A percentile compares a stretch with the other conserved stretches of the same genome.
Evolutionary conservation across 2,888 invertebrate species (phyloP).

Genomic region (Dendrolimus houi): DNA sequence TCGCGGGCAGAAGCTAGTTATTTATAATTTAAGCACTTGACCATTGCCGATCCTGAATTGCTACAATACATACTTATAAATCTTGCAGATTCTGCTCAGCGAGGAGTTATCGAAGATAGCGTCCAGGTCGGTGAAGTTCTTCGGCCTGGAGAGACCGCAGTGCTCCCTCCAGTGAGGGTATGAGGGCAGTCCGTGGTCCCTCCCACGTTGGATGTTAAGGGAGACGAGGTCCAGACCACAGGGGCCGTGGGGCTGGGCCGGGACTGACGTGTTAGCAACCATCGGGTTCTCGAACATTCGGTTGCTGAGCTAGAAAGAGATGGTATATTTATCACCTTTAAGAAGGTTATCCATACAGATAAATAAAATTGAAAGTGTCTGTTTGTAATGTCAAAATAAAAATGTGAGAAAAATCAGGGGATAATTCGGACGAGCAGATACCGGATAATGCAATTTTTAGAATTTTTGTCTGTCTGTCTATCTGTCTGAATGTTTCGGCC

Average conservation of each 20-base stretch:
- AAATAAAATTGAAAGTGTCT: too few relatives aligned
- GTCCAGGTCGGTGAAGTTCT: slow-evolving; percentile 79
- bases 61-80: slow-evolving; percentile 76
- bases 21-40: too few relatives aligned
- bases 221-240: slow-evolving; percentile 91
- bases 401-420: too few relatives aligned
- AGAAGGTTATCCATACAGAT: too few relatives aligned
- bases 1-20: too few relatives aligned
- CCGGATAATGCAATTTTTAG: too few relatives aligned
- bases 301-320: slow-evolving; percentile 74
- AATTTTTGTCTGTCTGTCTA: too few relatives aligned
- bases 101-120: slow-evolving; percentile 80
- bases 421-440: too few relatives aligned
- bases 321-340: too few relatives aligned
- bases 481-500: too few relatives aligned
- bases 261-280: slow-evolving; percentile 25
- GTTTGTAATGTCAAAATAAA: too few relatives aligned
- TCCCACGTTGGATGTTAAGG: slow-evolving; percentile 90
- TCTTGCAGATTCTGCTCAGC: slow-evolving; percentile 74
- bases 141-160: slow-evolving; percentile 81
- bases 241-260: slow-evolving; percentile 28
- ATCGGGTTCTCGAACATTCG: slow-evolving; percentile 79
- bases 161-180: slow-evolving; percentile 86
- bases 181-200: slow-evolving; percentile 90
- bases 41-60: too few relatives aligned